Base-by-base conservation (phyloP, 2,888 invertebrate species). In the Chrysodeixis includens region DNA sequence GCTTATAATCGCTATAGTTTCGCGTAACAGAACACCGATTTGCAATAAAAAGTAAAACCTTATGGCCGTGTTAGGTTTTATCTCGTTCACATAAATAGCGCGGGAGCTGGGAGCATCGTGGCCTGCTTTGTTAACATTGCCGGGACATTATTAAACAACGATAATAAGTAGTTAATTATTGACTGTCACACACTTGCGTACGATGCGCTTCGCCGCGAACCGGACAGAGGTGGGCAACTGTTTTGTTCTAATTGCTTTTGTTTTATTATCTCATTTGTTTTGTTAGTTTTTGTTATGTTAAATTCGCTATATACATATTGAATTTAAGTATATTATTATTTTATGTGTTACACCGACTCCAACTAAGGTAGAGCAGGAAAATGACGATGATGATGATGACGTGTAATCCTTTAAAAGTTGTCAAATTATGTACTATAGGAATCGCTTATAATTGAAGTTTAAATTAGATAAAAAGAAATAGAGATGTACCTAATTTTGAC, bases 141-240 rank as follows among this genome's bases (percentile, higher is more conserved):
- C 85, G 73, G 83, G 84, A 84, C 89, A 88, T 85, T 90, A 91
- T 90, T 90, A 88, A 88, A 88, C 87, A 81, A 83, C 86, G 84
- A 85, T 90, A 91, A 90, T 91, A 90, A 86, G 88, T 87, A 84
- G 90, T 92, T 92, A 92, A 92, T 92, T 92, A 92, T 90, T 84
- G 87, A 86, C 83, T 86, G 88, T 87, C 89, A 85, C 86, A 84
- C 81, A 79, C 83, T 79, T 73, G 78, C 72, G 81, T 83, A 81
- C 82, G 79, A 82, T 67, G 84, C 79, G 78, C 69, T 79, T 76
- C 74, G 78, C 62, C 69, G 57, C 68, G 57, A 54, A 62, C 62
- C 32, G 49, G 9, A 16, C 81, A 74, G 76, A 65, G 69, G 66
- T 83, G 32, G 54, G 55, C 65, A 89, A 89, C 88, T 74, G 82